Base-by-base conservation (phyloP, 2,888 invertebrate species). In the Sisyra terminalis region DNA sequence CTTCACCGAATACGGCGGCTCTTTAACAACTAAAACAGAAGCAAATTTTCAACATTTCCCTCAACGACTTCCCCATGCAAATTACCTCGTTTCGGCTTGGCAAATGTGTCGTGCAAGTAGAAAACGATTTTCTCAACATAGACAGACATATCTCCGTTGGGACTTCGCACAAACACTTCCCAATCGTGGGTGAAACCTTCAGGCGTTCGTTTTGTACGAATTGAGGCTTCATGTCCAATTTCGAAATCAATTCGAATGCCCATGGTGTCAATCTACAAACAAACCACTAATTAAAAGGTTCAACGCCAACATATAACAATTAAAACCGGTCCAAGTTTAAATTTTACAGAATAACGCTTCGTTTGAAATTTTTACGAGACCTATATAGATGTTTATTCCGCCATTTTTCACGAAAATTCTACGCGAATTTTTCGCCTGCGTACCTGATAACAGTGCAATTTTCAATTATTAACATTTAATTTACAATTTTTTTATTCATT, bases 121-220 rank as follows among this genome's bases (percentile, higher is more conserved):
- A 94, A 94, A 17, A 93, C 84, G 48, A 86, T 82, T 73, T 87
- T 92, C 46, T 94, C 93, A 44, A 94, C 79, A 69, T 87, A 96
- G 58, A 84, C 75, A 55, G 85, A 79, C 53, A 96, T 87, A 57
- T 82, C 78, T 51, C 82, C 81, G 57, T 92, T 88, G 50, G 78
- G 75, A 43, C 93, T 93, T 55, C 85, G 74, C 15, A 96, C 88
- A 66, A 84, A 94, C 42, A 96, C 80, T 62, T 88, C 87, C 96
- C 96, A 96, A 61, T 96, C 94, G 66, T 96, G 96, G 51, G 94
- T 96, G 60, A 87, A 93, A 38, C 90, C 93, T 59, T 90, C 87
- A 15, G 78, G 75, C 10, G 90, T 88, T 53, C 76, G 75, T 59
- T 85, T 84, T 42, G 77, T 75, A 55, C 85, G 78, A 51, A 89